Evolutionary conservation across 2,888 invertebrate species (phyloP).

Genomic region (Amorpha juglandis): DNA sequence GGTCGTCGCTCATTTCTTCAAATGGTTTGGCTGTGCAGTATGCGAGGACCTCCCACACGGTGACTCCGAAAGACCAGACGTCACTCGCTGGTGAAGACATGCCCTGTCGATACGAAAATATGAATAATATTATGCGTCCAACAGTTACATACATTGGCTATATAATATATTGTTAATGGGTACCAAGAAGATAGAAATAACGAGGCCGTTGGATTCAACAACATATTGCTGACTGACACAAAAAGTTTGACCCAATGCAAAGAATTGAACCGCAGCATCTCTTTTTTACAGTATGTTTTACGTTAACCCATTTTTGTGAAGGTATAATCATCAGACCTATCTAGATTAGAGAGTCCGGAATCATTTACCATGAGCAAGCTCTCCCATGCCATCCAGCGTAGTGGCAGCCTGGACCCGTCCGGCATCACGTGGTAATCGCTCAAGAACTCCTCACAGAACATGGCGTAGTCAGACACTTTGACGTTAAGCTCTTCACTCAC

Average conservation of each 20-base stretch:
- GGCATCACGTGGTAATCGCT: constrained; percentile 93
- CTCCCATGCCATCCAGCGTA: constrained; percentile 98
- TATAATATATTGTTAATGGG: too few species aligned
- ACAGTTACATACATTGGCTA: too few species aligned
- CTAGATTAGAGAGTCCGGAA: neutral
- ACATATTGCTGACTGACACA: too few species aligned
- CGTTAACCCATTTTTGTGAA: too few species aligned
- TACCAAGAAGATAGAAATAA: too few species aligned
- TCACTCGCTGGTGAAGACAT: constrained; percentile 94
- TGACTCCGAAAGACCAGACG: constrained; percentile 96
- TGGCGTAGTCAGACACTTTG: constrained; percentile 93
- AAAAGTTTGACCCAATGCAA: too few species aligned
- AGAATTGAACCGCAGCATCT: too few species aligned
- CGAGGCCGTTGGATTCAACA: too few species aligned
- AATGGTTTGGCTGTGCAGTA: constrained; percentile 92
- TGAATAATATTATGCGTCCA: neutral
- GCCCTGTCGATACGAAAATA: constrained; percentile 83
- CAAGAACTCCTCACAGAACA: constrained; percentile 91
- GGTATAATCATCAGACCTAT: neutral
- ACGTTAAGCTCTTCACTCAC: constrained; percentile 91
- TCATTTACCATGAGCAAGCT: constrained; percentile 89
- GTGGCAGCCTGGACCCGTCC: constrained; percentile 91
- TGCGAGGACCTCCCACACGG: constrained; percentile 94
- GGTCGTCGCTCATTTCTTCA: constrained; percentile 91
- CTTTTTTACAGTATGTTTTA: too few species aligned